Base-by-base conservation (phyloP, 1,140 invertebrate species). In the Callitettix versicolor region DNA sequence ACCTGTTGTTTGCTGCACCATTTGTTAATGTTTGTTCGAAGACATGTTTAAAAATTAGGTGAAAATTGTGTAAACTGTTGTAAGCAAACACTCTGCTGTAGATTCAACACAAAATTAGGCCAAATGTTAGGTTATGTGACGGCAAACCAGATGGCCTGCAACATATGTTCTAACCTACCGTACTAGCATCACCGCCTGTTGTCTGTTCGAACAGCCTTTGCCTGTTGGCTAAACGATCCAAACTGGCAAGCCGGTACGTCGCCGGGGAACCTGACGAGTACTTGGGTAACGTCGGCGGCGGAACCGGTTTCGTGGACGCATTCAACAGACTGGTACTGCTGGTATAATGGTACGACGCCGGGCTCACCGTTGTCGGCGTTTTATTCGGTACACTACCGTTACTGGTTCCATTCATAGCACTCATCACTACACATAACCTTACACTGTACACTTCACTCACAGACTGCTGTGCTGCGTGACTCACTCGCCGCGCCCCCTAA, bases 191-290 rank as follows among this genome's bases (percentile, higher is more conserved):
- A 34, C 71, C 44, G 66, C 50, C 56, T 69, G 73, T 41, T 69
- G 69, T 7, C 65, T 55, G 65, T 49, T 84, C 82, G 58, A 84
- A 78, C 59, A 84, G 78, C 60, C 82, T 76, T 63, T 86, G 83
- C 40, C 84, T 72, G 63, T 83, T 84, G 14, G 82, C 81, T 53
- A 84, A 70, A 33, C 79, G 73, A 65, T 81, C 80, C 40, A 74
- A 71, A 57, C 79, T 70, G 63, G 72, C 57, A 62, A 69, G 68
- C 4, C 61, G 53, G 52, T 62, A 60, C 7, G 69, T 74, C 60
- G 64, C 69, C 58, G 65, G 72, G 56, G 49, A 61, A 68, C 40
- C 72, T 67, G 51, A 76, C 73, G 43, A 76, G 59, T 82, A 81
- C 62, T 81, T 81, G 9, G 81, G 80, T 56, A 82, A 62, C 12